Evolutionary conservation across 2,113 vertebrate genomes (phyloP), one percentile per base, ranked within the genome.

Genomic region (Laterallus jamaicensis): DNA sequence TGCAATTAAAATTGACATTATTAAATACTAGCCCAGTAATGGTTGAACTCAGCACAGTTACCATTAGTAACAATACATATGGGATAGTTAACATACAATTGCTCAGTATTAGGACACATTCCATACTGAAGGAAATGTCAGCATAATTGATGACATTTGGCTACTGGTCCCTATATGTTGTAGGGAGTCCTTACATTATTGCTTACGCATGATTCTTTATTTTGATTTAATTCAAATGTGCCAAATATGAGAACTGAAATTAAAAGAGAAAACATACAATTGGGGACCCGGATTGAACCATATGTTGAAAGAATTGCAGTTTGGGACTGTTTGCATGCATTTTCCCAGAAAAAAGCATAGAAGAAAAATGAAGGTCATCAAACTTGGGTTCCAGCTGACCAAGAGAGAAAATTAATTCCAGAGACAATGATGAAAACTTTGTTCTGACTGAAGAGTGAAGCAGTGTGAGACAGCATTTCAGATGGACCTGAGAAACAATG

Each of bases 1-100:
- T 68, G 86, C 91, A 93, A 96, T 97, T 94, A 96, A 95, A 96
- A 87, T 84, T 84, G 90, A 93, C 93, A 92, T 90, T 89, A 96
- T 95, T 92, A 93, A 91, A 82, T 76, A 82, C 86, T 77, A 80
- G 74, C 81, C 80, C 56, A 49, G 84, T 66, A 94, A 95, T 55
- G 60, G 82, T 37, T 82, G 66, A 66, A 68, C 40, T 81, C 75
- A 76, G 73, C 63, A 58, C 49, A 93, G 47, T 73, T 92, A 81
- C 92, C 95, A 94, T 73, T 26, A 93, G 62, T 58, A 89, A 91
- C 86, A 96, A 93, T 94, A 84, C 91, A 91, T 88, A 68, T 67
- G 88, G 86, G 88, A 93, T 69, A 91, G 88, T 87, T 89, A 91
- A 44, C 54, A 75, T 58, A 93, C 82, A 92, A 96, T 88, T 88